Evolutionary conservation across 2,113 vertebrate species (phyloP).

Genomic region (Athene cunicularia): DNA sequence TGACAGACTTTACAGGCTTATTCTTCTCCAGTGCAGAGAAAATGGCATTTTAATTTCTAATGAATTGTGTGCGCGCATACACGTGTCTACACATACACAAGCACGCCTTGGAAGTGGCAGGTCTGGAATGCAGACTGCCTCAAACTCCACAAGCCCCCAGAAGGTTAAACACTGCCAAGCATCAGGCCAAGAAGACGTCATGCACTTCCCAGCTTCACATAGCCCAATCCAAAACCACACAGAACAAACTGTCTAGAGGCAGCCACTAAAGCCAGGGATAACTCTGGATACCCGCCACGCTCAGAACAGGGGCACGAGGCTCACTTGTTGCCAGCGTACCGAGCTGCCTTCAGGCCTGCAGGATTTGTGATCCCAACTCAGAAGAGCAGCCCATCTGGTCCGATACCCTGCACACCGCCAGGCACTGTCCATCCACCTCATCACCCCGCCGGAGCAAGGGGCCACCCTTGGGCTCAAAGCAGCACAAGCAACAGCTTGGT

Average conservation of each 20-base stretch:
- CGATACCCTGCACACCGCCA: accelerated
- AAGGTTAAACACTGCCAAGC: too few relatives aligned
- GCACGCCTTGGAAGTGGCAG: accelerated
- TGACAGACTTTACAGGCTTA: not conserved
- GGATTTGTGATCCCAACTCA: not conserved
- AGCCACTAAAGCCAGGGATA: not conserved
- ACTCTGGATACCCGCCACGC: not conserved
- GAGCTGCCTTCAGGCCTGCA: not conserved
- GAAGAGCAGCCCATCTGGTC: not conserved
- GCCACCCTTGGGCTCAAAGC: not conserved
- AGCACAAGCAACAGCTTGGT: not conserved
- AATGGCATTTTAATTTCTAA: not conserved
- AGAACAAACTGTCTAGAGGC: not conserved
- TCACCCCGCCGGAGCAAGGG: not conserved
- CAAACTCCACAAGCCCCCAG: too few relatives aligned
- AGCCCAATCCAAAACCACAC: not conserved
- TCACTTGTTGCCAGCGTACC: not conserved
- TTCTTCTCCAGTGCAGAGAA: not conserved
- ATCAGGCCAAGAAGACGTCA: not conserved
- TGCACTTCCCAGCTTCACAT: not conserved
- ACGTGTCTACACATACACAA: too few relatives aligned
- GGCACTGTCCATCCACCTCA: not conserved
- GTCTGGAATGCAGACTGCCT: not conserved
- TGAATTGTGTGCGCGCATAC: accelerated
- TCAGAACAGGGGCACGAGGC: not conserved